A percentile compares a stretch with the other conserved stretches of the same genome.
Conservation (phyloP, 1,140 invertebrate species). For the Chironomus tepperi region DNA sequence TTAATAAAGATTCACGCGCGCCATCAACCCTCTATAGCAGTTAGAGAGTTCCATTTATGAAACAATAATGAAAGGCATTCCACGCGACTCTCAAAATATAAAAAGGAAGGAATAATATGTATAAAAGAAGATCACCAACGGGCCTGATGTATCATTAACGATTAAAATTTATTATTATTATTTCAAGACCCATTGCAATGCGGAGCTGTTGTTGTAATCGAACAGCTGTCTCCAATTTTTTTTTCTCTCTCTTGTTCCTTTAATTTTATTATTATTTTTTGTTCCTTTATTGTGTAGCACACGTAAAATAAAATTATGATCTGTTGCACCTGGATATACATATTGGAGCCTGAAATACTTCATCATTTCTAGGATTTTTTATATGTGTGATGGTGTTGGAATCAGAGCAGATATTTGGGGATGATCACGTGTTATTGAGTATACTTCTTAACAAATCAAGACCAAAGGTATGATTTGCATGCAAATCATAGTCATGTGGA, state of each 20-base stretch:
- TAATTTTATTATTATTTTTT: neutral
- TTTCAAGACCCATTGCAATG: neutral
- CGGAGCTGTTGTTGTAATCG: neutral
- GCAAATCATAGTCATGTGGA: no score
- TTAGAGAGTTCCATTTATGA: neutral
- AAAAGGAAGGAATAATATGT: neutral
- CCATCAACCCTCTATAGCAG: neutral
- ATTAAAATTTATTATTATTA: slow-evolving; percentile 13
- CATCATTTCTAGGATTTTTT: neutral
- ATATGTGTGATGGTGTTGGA: no score
- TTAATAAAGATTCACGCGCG: neutral
- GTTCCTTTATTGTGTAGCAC: neutral
- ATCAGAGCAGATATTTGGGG: no score
- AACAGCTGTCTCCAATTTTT: slow-evolving; percentile 12
- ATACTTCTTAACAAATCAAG: no score
- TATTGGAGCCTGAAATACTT: neutral
- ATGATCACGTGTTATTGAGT: no score
- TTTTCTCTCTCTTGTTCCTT: neutral
- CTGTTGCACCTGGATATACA: slow-evolving; percentile 4
- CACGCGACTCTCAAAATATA: neutral
- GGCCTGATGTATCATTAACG: slow-evolving; percentile 11
- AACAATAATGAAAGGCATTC: neutral
- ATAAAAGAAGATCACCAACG: slow-evolving; percentile 6
- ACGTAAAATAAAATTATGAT: neutral
- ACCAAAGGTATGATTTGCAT: no score